Percentiles rank a stretch among this genome's conserved stretches.
Evolutionary conservation across 2,797 vertebrate genomes (phyloP).

Genomic region (Steatocranus sp.): DNA sequence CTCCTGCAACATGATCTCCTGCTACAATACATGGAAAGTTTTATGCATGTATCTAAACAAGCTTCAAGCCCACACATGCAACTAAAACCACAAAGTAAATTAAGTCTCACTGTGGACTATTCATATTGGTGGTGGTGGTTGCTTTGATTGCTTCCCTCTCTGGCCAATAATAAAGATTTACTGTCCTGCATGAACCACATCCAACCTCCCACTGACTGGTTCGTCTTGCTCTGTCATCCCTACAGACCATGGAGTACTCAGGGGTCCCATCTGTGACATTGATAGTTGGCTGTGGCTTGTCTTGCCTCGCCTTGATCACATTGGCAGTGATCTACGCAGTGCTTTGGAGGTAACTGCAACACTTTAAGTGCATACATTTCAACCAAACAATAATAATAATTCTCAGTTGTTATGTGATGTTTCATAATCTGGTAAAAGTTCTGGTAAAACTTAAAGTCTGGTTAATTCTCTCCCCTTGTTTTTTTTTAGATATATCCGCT

Average conservation of each 20-base stretch:
- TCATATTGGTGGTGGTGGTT: conserved; percentile 23
- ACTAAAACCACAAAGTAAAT: conserved; percentile 40
- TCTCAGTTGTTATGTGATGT: neutral
- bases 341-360: conserved; percentile 89
- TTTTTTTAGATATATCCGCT: conserved; percentile 87
- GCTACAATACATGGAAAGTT: conserved; percentile 14
- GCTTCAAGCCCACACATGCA: conserved; percentile 38
- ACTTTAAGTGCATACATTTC: neutral
- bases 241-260: conserved; percentile 97
- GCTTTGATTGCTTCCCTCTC: conserved; percentile 54
- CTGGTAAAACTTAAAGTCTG: neutral
- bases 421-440: neutral
- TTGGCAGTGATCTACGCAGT: conserved; percentile 94
- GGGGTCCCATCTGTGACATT: conserved; percentile 97
- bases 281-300: conserved; percentile 98
- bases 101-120: conserved; percentile 30
- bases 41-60: conserved; percentile 6
- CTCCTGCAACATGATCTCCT: neutral
- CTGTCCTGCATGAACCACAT: conserved; percentile 47
- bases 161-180: conserved; percentile 53
- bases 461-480: neutral
- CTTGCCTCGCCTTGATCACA: conserved; percentile 95
- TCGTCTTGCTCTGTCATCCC: conserved; percentile 58
- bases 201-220: conserved; percentile 57
- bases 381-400: neutral